Evolutionary conservation across 2,113 vertebrate genomes (phyloP).

Genomic region (Siphamia tubifer): DNA sequence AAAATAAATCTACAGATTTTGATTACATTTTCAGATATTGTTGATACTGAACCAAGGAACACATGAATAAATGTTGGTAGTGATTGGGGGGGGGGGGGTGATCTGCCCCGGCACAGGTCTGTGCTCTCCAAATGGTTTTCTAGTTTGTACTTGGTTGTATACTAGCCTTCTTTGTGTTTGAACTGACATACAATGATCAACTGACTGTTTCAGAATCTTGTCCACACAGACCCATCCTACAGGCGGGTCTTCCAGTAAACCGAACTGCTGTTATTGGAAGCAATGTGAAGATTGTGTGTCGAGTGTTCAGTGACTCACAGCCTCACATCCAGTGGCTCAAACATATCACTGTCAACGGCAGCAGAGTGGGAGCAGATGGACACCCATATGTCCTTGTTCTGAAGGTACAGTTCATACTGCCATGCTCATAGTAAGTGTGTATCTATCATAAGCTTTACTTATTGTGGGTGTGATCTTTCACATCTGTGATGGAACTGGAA

Average conservation of each 20-base stretch:
- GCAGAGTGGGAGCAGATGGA: conserved; percentile 84
- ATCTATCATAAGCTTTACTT: too few relatives aligned
- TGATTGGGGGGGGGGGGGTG: too few relatives aligned
- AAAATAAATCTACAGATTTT: too few relatives aligned
- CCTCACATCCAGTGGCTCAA: conserved; percentile 95
- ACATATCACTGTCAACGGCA: conserved; percentile 90
- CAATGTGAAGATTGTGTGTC: conserved; percentile 89
- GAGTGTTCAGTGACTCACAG: conserved; percentile 92
- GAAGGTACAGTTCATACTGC: conserved; percentile 86
- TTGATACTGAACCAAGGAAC: too few relatives aligned
- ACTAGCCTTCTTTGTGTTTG: too few relatives aligned
- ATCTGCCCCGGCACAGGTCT: too few relatives aligned
- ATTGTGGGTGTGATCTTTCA: background rate
- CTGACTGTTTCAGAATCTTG: conserved; percentile 77
- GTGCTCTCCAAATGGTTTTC: too few relatives aligned
- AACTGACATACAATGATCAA: too few relatives aligned
- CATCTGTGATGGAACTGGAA: background rate
- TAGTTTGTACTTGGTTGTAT: too few relatives aligned
- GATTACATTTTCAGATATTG: too few relatives aligned
- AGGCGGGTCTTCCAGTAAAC: conserved; percentile 90
- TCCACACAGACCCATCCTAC: conserved; percentile 89
- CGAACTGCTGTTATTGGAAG: conserved; percentile 87
- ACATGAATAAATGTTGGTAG: too few relatives aligned
- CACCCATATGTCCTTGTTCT: conserved; percentile 87
- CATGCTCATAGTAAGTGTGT: too few relatives aligned